phyloP scores from a whole-genome alignment of 2,113 vertebrate genomes.

The Rallus limicola region DNA sequence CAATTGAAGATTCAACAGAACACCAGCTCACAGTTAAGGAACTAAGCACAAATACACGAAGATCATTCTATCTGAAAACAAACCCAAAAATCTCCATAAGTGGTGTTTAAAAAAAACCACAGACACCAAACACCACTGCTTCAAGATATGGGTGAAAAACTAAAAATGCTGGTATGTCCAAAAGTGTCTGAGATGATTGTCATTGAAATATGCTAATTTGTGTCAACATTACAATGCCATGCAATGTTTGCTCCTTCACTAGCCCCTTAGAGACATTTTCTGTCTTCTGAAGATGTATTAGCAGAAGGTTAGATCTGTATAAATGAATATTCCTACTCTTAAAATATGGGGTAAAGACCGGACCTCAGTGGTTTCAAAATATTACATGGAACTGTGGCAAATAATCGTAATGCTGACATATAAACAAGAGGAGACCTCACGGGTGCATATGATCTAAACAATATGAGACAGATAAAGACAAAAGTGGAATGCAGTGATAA shows the following conservation, averaged over 20 bases:
- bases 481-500: rapidly evolving
- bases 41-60: not conserved
- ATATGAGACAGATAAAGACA: not conserved
- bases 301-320: not conserved
- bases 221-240: not conserved
- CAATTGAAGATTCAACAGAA: not conserved
- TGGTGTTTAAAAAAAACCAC: not conserved
- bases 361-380: not conserved
- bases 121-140: not conserved
- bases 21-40: not conserved
- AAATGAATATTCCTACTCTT: not conserved
- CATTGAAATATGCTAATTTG: not conserved
- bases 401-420: not conserved
- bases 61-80: not conserved
- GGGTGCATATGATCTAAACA: not conserved
- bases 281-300: not conserved
- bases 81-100: not conserved
- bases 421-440: not conserved
- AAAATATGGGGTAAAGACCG: not conserved
- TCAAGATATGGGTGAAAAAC: not conserved
- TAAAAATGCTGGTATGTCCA: not conserved
- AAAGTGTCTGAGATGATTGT: not conserved
- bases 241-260: not conserved
- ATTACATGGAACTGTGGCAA: not conserved
- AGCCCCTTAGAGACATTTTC: not conserved